phyloP scores from a whole-genome alignment of 2,113 vertebrate genomes.

The Pongo pygmaeus region DNA sequence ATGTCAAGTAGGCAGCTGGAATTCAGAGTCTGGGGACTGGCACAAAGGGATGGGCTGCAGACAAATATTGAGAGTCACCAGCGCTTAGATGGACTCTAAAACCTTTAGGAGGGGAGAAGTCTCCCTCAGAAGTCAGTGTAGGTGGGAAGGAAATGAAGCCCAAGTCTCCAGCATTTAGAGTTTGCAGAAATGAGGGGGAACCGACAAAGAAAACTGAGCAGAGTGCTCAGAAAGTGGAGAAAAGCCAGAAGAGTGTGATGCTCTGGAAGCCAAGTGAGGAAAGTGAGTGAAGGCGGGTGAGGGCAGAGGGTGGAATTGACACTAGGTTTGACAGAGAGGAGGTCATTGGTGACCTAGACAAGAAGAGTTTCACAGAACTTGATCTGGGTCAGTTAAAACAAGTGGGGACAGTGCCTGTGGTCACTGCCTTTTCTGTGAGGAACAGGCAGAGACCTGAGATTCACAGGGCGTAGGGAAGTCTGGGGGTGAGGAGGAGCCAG shows the following conservation, averaged over 20 bases:
- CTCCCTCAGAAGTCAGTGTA: background rate
- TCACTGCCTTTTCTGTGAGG: background rate
- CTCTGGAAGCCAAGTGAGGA: background rate
- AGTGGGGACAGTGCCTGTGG: background rate
- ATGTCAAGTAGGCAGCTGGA: background rate
- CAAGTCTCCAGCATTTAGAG: background rate
- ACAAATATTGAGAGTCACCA: background rate
- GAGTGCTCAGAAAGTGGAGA: background rate
- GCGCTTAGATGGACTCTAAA: background rate
- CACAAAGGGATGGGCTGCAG: background rate
- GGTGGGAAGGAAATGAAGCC: background rate
- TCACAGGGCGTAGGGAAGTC: background rate
- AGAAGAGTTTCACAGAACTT: background rate
- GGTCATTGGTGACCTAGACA: background rate
- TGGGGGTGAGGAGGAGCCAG: background rate
- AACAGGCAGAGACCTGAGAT: background rate
- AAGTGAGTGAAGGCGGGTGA: background rate
- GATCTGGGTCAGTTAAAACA: background rate
- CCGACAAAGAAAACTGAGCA: background rate
- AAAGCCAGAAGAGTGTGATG: background rate
- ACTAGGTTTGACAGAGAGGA: background rate
- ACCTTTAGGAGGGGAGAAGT: background rate
- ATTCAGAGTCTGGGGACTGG: too few species aligned
- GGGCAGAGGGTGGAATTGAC: background rate
- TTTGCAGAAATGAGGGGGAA: background rate